Conservation (phyloP, 2,113 vertebrate genomes). For the Pteruthius melanotis region DNA sequence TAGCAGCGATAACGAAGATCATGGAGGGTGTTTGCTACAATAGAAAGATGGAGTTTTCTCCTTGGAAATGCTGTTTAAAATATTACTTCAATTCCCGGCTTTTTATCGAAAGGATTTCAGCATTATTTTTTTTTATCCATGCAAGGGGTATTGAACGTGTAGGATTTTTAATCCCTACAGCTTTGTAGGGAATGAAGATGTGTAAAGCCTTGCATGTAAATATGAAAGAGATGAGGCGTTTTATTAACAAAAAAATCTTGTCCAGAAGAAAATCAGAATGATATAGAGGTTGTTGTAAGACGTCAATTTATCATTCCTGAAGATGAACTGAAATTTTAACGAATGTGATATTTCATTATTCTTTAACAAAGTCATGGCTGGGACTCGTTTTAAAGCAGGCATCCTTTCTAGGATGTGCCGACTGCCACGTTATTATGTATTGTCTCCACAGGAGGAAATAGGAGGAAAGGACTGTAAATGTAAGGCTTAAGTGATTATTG, state of each 20-base stretch:
- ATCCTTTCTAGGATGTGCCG: background rate
- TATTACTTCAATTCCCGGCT: background rate
- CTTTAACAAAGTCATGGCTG: background rate
- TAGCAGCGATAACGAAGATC: slow-evolving; percentile 23
- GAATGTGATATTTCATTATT: background rate
- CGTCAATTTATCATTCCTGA: slow-evolving; percentile 37
- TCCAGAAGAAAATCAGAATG: background rate
- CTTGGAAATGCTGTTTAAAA: background rate
- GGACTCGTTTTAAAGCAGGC: background rate
- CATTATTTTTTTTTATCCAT: accelerated
- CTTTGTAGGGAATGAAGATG: background rate
- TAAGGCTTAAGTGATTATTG: background rate
- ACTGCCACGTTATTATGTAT: slow-evolving; percentile 53
- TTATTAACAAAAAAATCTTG: background rate
- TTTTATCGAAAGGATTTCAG: background rate
- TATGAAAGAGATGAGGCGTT: background rate
- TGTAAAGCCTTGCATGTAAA: background rate
- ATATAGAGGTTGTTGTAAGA: background rate
- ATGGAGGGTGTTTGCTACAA: slow-evolving; percentile 38
- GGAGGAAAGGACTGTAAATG: slow-evolving; percentile 21
- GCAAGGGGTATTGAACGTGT: background rate
- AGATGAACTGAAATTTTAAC: slow-evolving; percentile 43
- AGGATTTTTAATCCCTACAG: background rate
- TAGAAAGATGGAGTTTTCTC: slow-evolving; percentile 4
- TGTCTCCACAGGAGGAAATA: slow-evolving; percentile 10